Evolutionary conservation across 2,797 vertebrate genomes (phyloP), one percentile per base, ranked within the genome.

Genomic region (Chaetodon trifasciatus): DNA sequence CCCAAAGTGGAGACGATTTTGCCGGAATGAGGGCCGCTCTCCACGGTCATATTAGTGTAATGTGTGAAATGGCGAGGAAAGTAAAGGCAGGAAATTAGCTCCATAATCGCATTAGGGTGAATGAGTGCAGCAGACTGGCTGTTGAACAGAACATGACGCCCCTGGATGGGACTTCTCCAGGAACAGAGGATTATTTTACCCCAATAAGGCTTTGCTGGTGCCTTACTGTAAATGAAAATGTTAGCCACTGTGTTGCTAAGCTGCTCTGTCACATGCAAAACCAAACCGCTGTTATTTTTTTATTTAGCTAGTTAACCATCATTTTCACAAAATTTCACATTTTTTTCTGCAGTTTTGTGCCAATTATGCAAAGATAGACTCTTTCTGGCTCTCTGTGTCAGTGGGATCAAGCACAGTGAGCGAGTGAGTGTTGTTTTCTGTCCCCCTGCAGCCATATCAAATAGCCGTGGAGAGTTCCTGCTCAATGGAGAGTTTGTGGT

Each of bases 401-500:
- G 35, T 67, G 28, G 46, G 17, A 76, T 74, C 37, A 63, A 71
- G 46, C 21, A 23, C 23, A 52, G 19, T 17, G 40, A 77, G 39
- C 60, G 35, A 86, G 39, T 62, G 35, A 86, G 52, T 55, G 32
- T 23, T 55, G 68, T 78, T 80, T 63, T 76, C 70, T 84, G 56
- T 85, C 65, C 90, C 87, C 91, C 88, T 84, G 44, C 95, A 99
- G 98, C 98, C 84, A 95, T 99, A 91, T 97, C 98, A 83, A 98
- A 96, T 93, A 97, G 96, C 89, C 96, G 95, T 85, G 98, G 96
- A 88, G 98, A 98, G 93, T 99, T 97, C 95, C 96, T 99, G 93
- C 96, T 99, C 71, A 99, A 99, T 73, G 98, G 98, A 85, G 96
- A 99, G 88, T 99, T 98, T 91, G 97, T 99, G 86, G 98, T 99